Evolutionary conservation across 2,797 vertebrate species (phyloP).

Genomic region (Kryptopterus vitreolus): DNA sequence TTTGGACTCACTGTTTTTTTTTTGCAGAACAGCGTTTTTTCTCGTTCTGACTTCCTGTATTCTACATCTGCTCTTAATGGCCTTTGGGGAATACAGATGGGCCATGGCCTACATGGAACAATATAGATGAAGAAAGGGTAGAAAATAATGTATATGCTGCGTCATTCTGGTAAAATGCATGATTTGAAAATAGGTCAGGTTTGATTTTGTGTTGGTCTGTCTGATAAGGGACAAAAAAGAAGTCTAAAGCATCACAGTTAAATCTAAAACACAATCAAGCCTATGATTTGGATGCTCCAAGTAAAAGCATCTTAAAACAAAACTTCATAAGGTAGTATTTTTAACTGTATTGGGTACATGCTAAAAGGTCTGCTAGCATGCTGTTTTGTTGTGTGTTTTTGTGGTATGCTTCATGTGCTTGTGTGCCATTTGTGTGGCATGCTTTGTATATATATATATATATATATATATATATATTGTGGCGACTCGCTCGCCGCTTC

Average conservation of each 20-base stretch:
- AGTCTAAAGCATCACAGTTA: not conserved
- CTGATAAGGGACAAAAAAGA: constrained; percentile 1
- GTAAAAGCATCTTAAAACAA: not conserved
- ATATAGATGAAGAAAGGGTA: constrained; percentile 52
- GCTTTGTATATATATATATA: no score
- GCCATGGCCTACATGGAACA: constrained; percentile 65
- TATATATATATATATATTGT: no score
- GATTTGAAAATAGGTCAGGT: not conserved
- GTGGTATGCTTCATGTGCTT: no score
- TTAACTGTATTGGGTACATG: not conserved
- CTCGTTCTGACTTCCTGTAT: constrained; percentile 57
- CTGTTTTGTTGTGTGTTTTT: no score
- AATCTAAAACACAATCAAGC: no score
- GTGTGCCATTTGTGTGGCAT: no score
- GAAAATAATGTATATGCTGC: constrained; percentile 10
- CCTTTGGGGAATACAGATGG: constrained; percentile 74
- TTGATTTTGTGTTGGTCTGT: constrained; percentile 5
- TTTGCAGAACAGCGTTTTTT: constrained; percentile 59
- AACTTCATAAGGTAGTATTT: not conserved
- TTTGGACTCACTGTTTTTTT: constrained; percentile 56
- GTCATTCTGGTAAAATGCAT: constrained; percentile 2
- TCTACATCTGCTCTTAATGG: constrained; percentile 69
- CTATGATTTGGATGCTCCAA: not conserved
- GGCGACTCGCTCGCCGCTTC: no score
- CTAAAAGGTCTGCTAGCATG: not conserved